These are phyloP conservation scores for Adelognathus sp. DNA, from an alignment of 2,888 invertebrate species.

Conservation along the genomic window DNA sequence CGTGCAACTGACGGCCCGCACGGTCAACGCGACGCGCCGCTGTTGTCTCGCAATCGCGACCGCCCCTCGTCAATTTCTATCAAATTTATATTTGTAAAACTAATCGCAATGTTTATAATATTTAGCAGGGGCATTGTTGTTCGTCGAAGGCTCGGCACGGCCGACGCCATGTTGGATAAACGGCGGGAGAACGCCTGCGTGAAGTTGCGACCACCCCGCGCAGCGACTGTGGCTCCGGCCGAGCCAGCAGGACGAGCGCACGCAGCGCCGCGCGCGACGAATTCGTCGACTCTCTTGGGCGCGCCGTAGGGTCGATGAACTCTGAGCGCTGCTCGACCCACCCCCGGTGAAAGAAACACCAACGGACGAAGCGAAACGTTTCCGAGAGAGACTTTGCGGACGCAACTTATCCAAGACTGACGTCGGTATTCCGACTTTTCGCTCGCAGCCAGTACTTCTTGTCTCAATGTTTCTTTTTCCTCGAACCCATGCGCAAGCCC, in stretches of 20 bases:
- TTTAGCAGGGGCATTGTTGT: slow-evolving; percentile 49
- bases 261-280: slow-evolving; percentile 20
- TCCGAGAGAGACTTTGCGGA: slow-evolving; percentile 1
- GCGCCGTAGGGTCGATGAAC: slow-evolving; percentile 3
- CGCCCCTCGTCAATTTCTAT: neutral
- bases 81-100: neutral
- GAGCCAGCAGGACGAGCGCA: neutral
- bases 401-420: slow-evolving; percentile 45
- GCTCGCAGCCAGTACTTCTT: neutral
- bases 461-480: neutral
- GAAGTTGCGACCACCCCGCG: neutral
- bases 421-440: neutral
- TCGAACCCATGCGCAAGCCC: slow-evolving; percentile 50
- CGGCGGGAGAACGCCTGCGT: slow-evolving; percentile 44
- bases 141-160: slow-evolving; percentile 22
- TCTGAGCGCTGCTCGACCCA: neutral
- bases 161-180: slow-evolving; percentile 43
- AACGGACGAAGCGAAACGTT: neutral
- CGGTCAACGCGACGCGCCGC: slow-evolving; percentile 9
- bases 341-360: neutral
- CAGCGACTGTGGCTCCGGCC: slow-evolving; percentile 12
- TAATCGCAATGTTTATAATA: slow-evolving; percentile 35
- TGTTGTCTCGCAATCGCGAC: neutral
- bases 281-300: neutral
- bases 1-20: neutral